These are phyloP conservation scores for Alviniconcha marisindica DNA, from an alignment of 1,140 invertebrate genomes.

Conservation along the genomic window DNA sequence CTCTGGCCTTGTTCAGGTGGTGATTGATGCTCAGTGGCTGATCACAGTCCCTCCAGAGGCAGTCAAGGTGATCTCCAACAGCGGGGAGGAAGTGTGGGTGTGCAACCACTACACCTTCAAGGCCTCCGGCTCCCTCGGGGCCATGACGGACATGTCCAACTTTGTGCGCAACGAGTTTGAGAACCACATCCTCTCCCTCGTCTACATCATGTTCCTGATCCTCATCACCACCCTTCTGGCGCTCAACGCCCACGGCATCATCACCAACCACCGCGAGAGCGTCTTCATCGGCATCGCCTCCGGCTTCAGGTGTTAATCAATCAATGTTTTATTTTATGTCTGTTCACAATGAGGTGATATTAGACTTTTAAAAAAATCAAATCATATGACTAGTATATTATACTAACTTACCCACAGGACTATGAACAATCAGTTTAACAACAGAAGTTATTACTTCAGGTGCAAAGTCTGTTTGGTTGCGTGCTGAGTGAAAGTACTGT, in stretches of 20 bases:
- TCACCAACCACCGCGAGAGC: conserved; percentile 95
- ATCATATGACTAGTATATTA: no score
- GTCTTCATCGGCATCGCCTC: conserved; percentile 91
- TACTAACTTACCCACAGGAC: no score
- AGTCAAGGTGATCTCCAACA: conserved; percentile 58
- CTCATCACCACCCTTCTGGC: conserved; percentile 89
- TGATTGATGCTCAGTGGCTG: conserved; percentile 90
- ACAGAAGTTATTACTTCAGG: no score
- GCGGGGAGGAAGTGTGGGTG: conserved; percentile 59
- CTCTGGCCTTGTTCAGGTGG: no score
- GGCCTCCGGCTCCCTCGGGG: conserved; percentile 43
- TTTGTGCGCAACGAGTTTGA: conserved; percentile 72
- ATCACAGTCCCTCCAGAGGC: conserved; percentile 70
- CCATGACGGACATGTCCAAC: conserved; percentile 61
- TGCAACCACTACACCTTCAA: conserved; percentile 72
- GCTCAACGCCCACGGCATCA: conserved; percentile 84
- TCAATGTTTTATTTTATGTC: no score
- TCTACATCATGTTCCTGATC: conserved; percentile 89
- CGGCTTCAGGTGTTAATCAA: conserved; percentile 79
- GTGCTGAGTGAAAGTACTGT: no score
- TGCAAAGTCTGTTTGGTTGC: no score
- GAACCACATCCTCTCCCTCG: conserved; percentile 85
- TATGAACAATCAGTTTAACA: no score
- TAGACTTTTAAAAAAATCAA: no score
- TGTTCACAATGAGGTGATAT: no score